Evolutionary conservation across 2,888 invertebrate species (phyloP).

Genomic region (Oligia strigilis): DNA sequence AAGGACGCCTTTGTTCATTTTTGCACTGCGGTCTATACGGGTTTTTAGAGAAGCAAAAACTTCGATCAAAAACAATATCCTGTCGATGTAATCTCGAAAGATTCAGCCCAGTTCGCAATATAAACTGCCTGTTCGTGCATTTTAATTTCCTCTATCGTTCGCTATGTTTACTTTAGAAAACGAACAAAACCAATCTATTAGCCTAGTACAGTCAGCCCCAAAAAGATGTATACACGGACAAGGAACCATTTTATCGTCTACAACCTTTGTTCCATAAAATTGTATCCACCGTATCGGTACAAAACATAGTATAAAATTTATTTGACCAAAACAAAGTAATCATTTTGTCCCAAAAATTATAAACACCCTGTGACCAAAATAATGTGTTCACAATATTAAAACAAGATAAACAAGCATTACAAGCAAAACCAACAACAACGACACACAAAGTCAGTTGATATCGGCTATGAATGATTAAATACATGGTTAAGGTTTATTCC

Average conservation of each 20-base stretch:
- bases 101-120: not conserved
- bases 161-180: not conserved
- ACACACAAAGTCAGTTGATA: constrained; percentile 15
- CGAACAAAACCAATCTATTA: constrained; percentile 7
- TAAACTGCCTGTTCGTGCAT: not conserved
- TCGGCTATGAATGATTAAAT: constrained; percentile 15
- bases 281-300: not conserved
- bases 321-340: not conserved
- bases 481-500: not conserved
- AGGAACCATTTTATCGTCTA: not conserved
- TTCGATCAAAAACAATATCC: not conserved
- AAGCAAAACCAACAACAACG: not conserved
- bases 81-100: not conserved
- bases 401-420: too few relatives aligned
- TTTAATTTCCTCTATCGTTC: constrained; percentile 17
- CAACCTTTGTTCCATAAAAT: not conserved
- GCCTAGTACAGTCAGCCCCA: not conserved
- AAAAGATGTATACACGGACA: not conserved
- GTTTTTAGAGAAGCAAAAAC: not conserved
- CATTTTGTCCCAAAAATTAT: not conserved
- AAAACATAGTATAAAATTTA: not conserved
- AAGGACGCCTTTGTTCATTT: too few relatives aligned
- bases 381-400: too few relatives aligned
- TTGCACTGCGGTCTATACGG: not conserved
- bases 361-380: not conserved